A percentile compares a stretch with the other conserved stretches of the same genome.
These are phyloP conservation scores for Enteromius afrohamiltoni DNA, from an alignment of 2,797 vertebrate genomes.

Conservation along the genomic window DNA sequence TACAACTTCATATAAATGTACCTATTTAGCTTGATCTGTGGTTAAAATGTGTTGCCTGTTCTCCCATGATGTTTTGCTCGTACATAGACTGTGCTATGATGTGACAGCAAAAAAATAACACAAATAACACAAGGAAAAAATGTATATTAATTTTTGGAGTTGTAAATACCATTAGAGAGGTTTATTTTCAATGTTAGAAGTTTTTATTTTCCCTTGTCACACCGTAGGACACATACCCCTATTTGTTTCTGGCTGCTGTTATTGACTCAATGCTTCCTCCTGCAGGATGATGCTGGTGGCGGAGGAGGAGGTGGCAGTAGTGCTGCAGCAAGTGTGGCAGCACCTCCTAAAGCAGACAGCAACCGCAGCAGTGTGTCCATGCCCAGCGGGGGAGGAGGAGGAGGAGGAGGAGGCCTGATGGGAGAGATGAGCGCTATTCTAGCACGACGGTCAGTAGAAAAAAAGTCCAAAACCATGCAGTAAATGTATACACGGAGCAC, in stretches of 20 bases:
- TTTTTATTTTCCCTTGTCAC: too few relatives aligned
- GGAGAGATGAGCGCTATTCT: constrained; percentile 93
- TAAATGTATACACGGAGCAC: background rate
- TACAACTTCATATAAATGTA: background rate
- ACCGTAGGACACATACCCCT: too few relatives aligned
- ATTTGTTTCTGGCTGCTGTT: background rate
- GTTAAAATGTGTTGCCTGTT: background rate
- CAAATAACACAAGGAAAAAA: too few relatives aligned
- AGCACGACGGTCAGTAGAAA: constrained; percentile 82
- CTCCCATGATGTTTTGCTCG: background rate
- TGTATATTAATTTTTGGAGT: too few relatives aligned
- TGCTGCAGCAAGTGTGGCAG: constrained; percentile 46
- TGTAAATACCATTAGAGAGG: too few relatives aligned
- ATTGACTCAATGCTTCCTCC: constrained; percentile 58
- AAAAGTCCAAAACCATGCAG: background rate
- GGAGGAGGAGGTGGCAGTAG: constrained; percentile 34
- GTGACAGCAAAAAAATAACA: too few relatives aligned
- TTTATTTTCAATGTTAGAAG: too few relatives aligned
- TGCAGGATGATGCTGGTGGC: constrained; percentile 76
- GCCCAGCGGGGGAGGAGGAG: constrained; percentile 71
- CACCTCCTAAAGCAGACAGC: constrained; percentile 74
- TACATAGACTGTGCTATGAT: too few relatives aligned
- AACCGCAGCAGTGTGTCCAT: constrained; percentile 73
- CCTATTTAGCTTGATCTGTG: background rate
- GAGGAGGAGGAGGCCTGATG: constrained; percentile 83